These are phyloP conservation scores for Falco novaeseelandiae DNA, from an alignment of 2,797 vertebrate genomes.

Conservation along the genomic window DNA sequence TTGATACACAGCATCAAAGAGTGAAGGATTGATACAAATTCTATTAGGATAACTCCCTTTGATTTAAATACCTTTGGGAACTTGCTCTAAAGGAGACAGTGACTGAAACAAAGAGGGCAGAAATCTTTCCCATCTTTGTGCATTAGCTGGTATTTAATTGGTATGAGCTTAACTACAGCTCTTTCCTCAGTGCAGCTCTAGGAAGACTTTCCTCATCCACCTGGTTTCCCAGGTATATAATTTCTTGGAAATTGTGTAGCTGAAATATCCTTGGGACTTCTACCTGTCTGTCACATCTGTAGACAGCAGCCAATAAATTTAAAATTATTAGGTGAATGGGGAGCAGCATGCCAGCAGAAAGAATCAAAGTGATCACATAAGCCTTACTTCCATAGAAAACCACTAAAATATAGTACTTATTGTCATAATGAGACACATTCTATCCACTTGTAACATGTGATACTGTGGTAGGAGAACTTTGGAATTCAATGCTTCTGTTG, in stretches of 20 bases:
- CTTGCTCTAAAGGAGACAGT: not conserved
- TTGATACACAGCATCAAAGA: not conserved
- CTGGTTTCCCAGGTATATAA: not conserved
- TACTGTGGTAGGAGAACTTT: not conserved
- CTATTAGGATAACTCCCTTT: not conserved
- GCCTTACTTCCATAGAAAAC: not conserved
- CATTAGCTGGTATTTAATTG: not conserved
- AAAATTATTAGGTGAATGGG: not conserved
- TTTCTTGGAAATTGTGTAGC: not conserved
- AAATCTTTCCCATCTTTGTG: not conserved
- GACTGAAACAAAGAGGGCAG: not conserved
- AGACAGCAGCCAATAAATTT: not conserved
- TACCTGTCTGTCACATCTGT: not conserved
- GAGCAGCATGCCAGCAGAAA: not conserved
- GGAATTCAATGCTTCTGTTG: not conserved
- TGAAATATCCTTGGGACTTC: not conserved
- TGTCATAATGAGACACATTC: not conserved
- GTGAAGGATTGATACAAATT: not conserved
- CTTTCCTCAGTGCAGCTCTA: not conserved
- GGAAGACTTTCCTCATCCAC: not conserved
- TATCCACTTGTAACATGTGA: not conserved
- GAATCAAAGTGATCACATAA: not conserved
- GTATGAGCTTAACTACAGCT: not conserved
- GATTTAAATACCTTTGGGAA: not conserved
- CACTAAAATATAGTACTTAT: not conserved